Evolutionary conservation across 2,113 vertebrate genomes (phyloP).

Genomic region (Galeopterus variegatus): DNA sequence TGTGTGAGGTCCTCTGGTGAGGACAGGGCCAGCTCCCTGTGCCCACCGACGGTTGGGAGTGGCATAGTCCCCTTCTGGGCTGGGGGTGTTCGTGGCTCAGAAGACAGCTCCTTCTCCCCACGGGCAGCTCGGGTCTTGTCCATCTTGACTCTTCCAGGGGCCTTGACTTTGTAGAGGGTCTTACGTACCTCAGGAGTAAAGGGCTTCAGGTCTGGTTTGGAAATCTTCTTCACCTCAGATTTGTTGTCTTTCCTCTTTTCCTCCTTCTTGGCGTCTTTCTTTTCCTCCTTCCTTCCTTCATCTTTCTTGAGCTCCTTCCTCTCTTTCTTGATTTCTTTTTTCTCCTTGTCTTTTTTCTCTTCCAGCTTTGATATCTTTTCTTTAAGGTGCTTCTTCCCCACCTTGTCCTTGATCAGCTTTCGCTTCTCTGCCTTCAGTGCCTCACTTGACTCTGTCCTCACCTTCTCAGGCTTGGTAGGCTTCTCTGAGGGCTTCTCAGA

Average conservation of each 20-base stretch:
- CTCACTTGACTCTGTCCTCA: slow-evolving; percentile 90
- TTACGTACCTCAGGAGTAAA: slow-evolving; percentile 98
- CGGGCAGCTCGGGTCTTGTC: slow-evolving; percentile 92
- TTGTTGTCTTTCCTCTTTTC: slow-evolving; percentile 96
- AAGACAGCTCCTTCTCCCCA: slow-evolving; percentile 88
- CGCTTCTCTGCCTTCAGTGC: slow-evolving; percentile 94
- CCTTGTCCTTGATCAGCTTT: slow-evolving; percentile 95
- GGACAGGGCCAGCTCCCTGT: slow-evolving; percentile 92
- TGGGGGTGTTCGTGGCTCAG: slow-evolving; percentile 84
- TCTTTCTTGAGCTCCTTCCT: slow-evolving; percentile 95
- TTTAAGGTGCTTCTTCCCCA: slow-evolving; percentile 94
- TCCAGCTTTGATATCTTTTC: slow-evolving; percentile 97
- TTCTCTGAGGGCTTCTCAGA: slow-evolving; percentile 92
- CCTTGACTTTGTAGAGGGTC: slow-evolving; percentile 96
- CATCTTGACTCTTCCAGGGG: slow-evolving; percentile 92
- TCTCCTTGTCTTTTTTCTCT: slow-evolving; percentile 98
- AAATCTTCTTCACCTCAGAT: slow-evolving; percentile 94
- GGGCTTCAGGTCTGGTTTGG: slow-evolving; percentile 96
- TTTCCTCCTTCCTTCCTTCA: slow-evolving; percentile 94
- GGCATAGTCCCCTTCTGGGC: slow-evolving; percentile 75
- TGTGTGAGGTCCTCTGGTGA: slow-evolving; percentile 98
- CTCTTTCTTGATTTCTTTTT: slow-evolving; percentile 96
- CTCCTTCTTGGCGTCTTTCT: slow-evolving; percentile 95
- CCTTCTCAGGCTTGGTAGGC: slow-evolving; percentile 91
- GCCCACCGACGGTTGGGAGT: slow-evolving; percentile 79